phyloP scores from a whole-genome alignment of 2,797 vertebrate genomes.

The Lithobates sylvaticus region DNA sequence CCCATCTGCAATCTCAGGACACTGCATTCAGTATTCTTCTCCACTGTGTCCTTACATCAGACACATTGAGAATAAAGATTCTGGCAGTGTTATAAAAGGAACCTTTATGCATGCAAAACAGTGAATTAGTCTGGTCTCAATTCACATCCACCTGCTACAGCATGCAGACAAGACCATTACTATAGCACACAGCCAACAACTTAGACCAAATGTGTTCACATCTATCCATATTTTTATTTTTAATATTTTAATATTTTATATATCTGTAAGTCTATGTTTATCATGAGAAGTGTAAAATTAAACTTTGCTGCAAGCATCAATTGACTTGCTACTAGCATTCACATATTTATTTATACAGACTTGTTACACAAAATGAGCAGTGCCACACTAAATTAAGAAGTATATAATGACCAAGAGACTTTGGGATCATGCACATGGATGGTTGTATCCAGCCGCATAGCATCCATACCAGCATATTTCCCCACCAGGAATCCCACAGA shows the following conservation, averaged over 20 bases:
- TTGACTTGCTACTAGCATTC: neutral
- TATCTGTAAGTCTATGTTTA: neutral
- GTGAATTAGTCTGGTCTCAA: neutral
- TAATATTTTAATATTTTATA: no score
- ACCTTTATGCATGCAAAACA: conserved; percentile 41
- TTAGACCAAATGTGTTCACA: neutral
- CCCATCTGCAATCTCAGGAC: neutral
- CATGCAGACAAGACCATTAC: neutral
- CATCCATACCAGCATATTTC: no score
- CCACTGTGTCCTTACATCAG: conserved; percentile 9
- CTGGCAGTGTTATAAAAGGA: conserved; percentile 11
- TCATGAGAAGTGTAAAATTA: neutral
- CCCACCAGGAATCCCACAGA: no score
- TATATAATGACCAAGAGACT: no score
- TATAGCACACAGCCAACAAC: neutral
- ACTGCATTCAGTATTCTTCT: neutral
- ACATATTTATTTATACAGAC: no score
- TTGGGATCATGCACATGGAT: no score
- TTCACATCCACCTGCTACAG: conserved; percentile 20
- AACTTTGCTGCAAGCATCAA: neutral
- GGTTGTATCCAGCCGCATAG: no score
- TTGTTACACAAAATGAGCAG: no score
- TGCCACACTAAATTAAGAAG: no score
- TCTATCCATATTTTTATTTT: no score
- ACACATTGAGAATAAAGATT: neutral